phyloP scores from a whole-genome alignment of 2,113 vertebrate species.

The Talpa occidentalis region DNA sequence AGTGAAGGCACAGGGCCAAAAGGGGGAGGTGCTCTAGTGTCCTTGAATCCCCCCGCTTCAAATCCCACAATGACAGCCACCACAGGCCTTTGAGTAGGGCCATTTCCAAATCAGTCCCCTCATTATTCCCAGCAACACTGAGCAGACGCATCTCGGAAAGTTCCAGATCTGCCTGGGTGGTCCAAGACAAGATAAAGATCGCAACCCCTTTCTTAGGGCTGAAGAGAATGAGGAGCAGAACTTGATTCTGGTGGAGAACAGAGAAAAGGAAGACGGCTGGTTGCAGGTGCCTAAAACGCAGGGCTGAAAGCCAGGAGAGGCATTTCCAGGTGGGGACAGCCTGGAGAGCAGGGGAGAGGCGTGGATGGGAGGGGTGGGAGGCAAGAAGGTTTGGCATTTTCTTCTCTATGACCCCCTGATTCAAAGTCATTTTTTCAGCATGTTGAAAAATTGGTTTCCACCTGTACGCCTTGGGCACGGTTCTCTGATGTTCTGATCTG shows the following conservation, averaged over 20 bases:
- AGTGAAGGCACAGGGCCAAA: background rate
- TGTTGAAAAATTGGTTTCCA: background rate
- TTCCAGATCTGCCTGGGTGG: background rate
- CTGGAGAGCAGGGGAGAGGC: background rate
- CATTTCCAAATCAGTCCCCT: background rate
- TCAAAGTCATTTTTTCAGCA: background rate
- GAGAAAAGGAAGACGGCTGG: background rate
- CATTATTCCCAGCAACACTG: background rate
- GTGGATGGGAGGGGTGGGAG: fast-evolving
- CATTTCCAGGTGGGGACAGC: background rate
- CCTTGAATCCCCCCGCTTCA: background rate
- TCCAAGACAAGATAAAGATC: too few relatives aligned
- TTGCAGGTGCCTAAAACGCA: fast-evolving
- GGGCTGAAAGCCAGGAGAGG: background rate
- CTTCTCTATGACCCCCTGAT: background rate
- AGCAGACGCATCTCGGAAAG: background rate
- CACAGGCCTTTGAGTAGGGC: background rate
- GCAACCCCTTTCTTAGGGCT: too few relatives aligned
- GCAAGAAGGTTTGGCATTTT: background rate
- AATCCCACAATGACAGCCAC: background rate
- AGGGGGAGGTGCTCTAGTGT: background rate
- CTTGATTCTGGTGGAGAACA: background rate
- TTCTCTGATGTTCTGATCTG: background rate
- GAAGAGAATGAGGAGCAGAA: background rate
- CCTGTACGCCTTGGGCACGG: background rate